phyloP scores from a whole-genome alignment of 2,888 invertebrate genomes.

The Ctena decussata region DNA sequence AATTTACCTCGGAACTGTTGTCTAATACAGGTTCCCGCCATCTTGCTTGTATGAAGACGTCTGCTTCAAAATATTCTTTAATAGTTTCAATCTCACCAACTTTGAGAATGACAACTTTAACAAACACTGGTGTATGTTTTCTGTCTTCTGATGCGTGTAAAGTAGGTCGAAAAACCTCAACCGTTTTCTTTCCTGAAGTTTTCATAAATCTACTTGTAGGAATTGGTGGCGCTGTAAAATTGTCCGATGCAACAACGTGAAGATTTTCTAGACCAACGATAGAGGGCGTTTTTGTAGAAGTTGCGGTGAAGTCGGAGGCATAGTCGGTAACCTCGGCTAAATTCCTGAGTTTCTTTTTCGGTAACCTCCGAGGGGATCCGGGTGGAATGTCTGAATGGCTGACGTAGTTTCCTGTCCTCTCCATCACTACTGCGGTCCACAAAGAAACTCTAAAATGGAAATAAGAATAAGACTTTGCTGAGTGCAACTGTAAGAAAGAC shows the following conservation, averaged over 20 bases:
- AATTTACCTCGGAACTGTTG: too few species aligned
- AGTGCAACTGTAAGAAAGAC: too few species aligned
- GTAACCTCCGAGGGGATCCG: neutral
- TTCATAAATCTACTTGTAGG: neutral
- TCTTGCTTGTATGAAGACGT: constrained; percentile 75
- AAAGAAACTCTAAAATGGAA: too few species aligned
- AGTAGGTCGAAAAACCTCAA: constrained; percentile 17
- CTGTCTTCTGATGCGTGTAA: constrained; percentile 4
- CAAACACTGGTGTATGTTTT: constrained; percentile 67
- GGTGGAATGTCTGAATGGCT: neutral
- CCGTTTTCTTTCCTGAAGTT: neutral
- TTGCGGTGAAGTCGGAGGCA: neutral
- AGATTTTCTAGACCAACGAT: constrained; percentile 58
- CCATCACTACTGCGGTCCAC: too few species aligned
- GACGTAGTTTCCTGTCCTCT: neutral
- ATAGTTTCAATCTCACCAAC: constrained; percentile 77
- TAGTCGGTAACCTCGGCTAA: neutral
- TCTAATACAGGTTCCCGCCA: constrained; percentile 75
- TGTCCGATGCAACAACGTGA: constrained; percentile 14
- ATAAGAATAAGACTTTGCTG: too few species aligned
- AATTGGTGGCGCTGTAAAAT: constrained; percentile 17
- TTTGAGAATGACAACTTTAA: constrained; percentile 74
- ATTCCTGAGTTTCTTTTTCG: neutral
- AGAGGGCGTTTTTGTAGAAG: constrained; percentile 46
- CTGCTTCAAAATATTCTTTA: constrained; percentile 75